Evolutionary conservation across 2,888 invertebrate species (phyloP), one percentile per base, ranked within the genome.

Genomic region (Dendrolimus houi): DNA sequence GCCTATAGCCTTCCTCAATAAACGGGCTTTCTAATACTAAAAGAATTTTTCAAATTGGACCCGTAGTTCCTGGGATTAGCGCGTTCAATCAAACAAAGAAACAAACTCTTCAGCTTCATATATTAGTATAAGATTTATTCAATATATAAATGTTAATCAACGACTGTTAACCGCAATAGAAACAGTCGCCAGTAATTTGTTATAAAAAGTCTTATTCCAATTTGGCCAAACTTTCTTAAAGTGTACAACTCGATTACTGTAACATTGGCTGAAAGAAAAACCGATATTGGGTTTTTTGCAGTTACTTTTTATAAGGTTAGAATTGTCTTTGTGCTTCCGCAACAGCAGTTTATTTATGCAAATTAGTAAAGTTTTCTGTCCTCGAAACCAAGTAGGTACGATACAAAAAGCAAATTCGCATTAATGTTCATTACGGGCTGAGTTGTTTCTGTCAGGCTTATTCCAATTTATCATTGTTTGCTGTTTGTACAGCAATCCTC

Each of bases 381-480:
- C 52, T 55, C 55, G 60, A 56, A 60, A 58, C 57, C 52, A 56
- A 59, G 58, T 64, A 59, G 57, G 54, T 29, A 29, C 29, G 29
- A 29, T 29, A 29, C 57, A 62, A 63, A 62, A 47, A 47, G 47
- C 12, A 12, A 47, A 47, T 47, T 63, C 57, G 62, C 60, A 68
- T 70, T 65, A 67, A 64, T 69, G 65, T 69, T 65, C 55, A 66
- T 69, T 64, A 68, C 59, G 53, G 55, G 14, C 56, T 57, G 58
- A 62, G 63, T 59, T 65, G 64, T 65, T 64, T 61, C 61, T 59
- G 65, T 62, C 64, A 62, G 59, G 56, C 58, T 63, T 59, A 61
- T 64, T 65, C 58, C 60, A 67, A 68, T 68, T 72, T 68, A 69
- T 68, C 64, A 67, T 64, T 65, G 63, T 69, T 69, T 65, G 67